Evolutionary conservation across 2,113 vertebrate species (phyloP), one percentile per base, ranked within the genome.

Genomic region (Sinocyclocheilus anophthalmus): DNA sequence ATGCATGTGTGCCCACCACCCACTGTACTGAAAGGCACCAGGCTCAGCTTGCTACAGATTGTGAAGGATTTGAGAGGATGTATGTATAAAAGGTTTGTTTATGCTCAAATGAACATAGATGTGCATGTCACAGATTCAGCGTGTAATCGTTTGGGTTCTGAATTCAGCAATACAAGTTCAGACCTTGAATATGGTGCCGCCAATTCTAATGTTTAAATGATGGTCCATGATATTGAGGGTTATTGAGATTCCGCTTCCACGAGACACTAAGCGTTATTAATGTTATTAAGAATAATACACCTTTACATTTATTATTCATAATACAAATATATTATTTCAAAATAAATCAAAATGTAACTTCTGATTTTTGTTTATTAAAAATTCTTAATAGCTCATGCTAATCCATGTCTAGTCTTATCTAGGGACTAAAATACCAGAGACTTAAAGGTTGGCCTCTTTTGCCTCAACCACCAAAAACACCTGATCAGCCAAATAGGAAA

Each of bases 1-100:
- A 18, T 30, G 12, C 79, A 24, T 79, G 57, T 86, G 84, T 73
- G 69, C 69, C 82, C 48, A 42, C 82, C 53, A 84, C 20, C 53
- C 82, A 4, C 48, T 84, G 6, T 42, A 59, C 18, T 24, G 85
- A 86, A 84, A 88, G 87, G 87, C 82, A 81, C 70, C 84, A 82
- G 45, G 61, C 70, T 70, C 13, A 10, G 84, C 76, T 82, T 85
- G 11, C 37, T 61, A 67, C 85, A 50, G 73, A 87, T 63, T 69
- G 53, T 86, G 84, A 8, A 18, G 82, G 84, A 85, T 89, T 88
- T 85, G 86, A 1, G 20, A 50, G n/a, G 16, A 30, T 53, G 42
- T 30, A 14, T 70, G 63, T 13, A 33, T 81, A 45, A 48, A 42
- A 37, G 37, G 50, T 20, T 57, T 59, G 18, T 37, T 78, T 78